These are phyloP conservation scores for Pseudomyrmex gracilis DNA, from an alignment of 1,140 invertebrate species.

Conservation along the genomic window DNA sequence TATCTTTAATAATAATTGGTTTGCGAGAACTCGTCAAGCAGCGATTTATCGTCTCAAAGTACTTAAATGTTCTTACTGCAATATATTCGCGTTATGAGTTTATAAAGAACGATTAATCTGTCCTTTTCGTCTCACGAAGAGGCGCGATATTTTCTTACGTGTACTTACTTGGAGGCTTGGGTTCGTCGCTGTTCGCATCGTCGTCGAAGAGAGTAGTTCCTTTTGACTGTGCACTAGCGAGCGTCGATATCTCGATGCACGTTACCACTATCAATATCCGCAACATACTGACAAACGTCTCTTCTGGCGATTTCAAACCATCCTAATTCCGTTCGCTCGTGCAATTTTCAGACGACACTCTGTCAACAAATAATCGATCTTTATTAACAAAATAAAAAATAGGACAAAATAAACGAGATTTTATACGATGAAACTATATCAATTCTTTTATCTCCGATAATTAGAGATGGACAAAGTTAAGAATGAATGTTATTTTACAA, in stretches of 20 bases:
- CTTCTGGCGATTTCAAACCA: constrained; percentile 69
- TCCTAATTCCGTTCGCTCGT: constrained; percentile 64
- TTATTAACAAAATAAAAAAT: background rate
- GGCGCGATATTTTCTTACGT: background rate
- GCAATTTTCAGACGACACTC: constrained; percentile 9
- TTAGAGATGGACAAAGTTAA: too few species aligned
- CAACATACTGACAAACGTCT: constrained; percentile 76
- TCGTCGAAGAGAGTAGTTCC: constrained; percentile 72
- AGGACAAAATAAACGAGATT: background rate
- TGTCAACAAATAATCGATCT: constrained; percentile 30
- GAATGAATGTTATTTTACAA: too few species aligned
- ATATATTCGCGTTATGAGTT: background rate
- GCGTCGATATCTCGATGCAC: constrained; percentile 81
- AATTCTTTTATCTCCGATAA: too few species aligned
- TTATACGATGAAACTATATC: background rate
- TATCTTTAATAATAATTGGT: constrained; percentile 52
- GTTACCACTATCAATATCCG: constrained; percentile 79
- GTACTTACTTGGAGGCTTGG: constrained; percentile 80
- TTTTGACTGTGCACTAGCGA: constrained; percentile 80
- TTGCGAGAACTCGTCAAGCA: constrained; percentile 10
- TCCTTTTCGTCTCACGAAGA: background rate
- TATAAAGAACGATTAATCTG: background rate
- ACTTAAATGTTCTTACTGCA: constrained; percentile 7
- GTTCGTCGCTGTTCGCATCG: constrained; percentile 79
- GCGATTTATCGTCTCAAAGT: background rate